phyloP scores from a whole-genome alignment of 1,140 invertebrate genomes.

The Gryon sp. region DNA sequence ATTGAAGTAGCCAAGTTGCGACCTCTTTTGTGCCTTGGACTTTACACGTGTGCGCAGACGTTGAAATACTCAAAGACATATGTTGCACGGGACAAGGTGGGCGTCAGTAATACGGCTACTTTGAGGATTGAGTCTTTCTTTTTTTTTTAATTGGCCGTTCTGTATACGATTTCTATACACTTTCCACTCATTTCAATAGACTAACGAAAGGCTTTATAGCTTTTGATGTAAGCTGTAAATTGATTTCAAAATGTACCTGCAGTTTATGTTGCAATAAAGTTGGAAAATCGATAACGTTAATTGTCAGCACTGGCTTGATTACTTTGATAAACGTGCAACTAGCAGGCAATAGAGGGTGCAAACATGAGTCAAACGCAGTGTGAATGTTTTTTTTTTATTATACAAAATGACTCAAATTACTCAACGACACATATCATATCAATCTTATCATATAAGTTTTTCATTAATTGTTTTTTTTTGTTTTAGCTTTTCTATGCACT shows the following conservation, averaged over 20 bases:
- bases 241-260: constrained; percentile 28
- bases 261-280: constrained; percentile 40
- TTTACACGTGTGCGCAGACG: constrained; percentile 44
- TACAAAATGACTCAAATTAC: too few species aligned
- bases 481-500: too few species aligned
- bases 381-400: too few species aligned
- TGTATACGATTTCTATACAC: constrained; percentile 37
- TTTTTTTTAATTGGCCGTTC: constrained; percentile 51
- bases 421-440: too few species aligned
- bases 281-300: constrained; percentile 38
- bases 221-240: constrained; percentile 39
- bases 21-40: constrained; percentile 35
- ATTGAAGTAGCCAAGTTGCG: constrained; percentile 52
- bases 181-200: constrained; percentile 42
- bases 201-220: constrained; percentile 16
- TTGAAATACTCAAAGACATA: constrained; percentile 51
- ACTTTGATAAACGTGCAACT: background rate
- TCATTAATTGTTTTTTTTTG: too few species aligned
- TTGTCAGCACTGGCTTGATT: constrained; percentile 19
- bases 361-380: too few species aligned
- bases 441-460: too few species aligned
- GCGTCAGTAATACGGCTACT: constrained; percentile 55
- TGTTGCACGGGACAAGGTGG: constrained; percentile 42
- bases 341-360: too few species aligned
- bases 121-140: constrained; percentile 44